Conservation (phyloP, 2,797 vertebrate species). For the Lithobates pipiens region DNA sequence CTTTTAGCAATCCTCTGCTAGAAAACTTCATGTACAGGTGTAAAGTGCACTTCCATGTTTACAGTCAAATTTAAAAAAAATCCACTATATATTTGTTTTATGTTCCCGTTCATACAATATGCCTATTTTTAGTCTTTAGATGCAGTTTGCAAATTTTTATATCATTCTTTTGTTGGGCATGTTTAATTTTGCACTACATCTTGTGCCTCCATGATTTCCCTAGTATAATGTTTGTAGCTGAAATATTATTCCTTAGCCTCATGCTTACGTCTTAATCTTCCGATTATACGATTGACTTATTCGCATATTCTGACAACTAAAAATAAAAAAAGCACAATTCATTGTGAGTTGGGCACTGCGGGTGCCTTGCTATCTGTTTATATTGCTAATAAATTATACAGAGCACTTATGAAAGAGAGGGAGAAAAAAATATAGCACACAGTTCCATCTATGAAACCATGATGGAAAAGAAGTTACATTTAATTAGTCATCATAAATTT, state of each 20-base stretch:
- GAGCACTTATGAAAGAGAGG: conserved; percentile 27
- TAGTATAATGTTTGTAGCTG: not conserved
- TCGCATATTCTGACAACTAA: conserved; percentile 36
- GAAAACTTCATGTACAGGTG: no score
- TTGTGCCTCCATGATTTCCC: not conserved
- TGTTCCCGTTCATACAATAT: no score
- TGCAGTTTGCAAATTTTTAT: not conserved
- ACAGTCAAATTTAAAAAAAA: no score
- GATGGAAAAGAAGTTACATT: conserved; percentile 69
- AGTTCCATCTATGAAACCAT: conserved; percentile 54
- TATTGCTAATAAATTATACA: conserved; percentile 43
- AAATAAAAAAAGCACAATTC: conserved; percentile 44
- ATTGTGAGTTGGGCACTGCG: conserved; percentile 36
- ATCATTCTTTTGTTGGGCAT: no score
- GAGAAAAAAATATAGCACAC: conserved; percentile 14
- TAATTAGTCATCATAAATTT: conserved; percentile 72
- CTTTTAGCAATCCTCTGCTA: no score
- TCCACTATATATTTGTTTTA: no score
- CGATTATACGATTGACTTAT: conserved; percentile 24
- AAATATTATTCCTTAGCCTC: conserved; percentile 18
- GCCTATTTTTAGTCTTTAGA: not conserved
- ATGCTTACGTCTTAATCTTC: conserved; percentile 19
- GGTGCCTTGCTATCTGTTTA: conserved; percentile 57
- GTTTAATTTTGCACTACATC: no score
- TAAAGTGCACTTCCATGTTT: no score